Conservation (phyloP, 2,113 vertebrate species). For the Paraplagusia blochii region DNA sequence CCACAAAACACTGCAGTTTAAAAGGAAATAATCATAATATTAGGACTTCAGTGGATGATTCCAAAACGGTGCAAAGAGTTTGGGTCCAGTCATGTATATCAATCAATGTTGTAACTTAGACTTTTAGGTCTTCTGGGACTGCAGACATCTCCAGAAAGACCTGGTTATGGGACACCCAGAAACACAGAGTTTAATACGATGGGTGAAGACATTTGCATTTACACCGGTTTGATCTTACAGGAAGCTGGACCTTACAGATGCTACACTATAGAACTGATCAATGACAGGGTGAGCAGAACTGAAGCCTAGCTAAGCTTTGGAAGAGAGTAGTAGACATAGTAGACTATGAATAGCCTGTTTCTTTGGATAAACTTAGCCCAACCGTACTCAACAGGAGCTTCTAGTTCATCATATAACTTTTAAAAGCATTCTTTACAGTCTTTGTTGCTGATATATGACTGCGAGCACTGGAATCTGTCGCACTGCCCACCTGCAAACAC, state of each 20-base stretch:
- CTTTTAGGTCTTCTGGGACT: background rate
- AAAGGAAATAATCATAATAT: background rate
- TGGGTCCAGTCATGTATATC: too few species aligned
- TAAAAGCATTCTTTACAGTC: constrained; percentile 34
- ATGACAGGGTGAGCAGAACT: background rate
- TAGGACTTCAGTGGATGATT: too few species aligned
- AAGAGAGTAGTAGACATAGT: constrained; percentile 28
- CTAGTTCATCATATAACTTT: constrained; percentile 55
- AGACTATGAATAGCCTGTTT: constrained; percentile 81
- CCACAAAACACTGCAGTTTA: too few species aligned
- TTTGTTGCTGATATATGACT: constrained; percentile 5
- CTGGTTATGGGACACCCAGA: too few species aligned
- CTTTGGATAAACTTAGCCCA: constrained; percentile 74
- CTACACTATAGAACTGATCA: too few species aligned
- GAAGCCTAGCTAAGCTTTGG: constrained; percentile 9
- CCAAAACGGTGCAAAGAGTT: too few species aligned
- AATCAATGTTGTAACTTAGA: background rate
- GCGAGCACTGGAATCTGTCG: constrained; percentile 16
- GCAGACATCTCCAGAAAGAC: too few species aligned
- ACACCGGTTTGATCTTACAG: too few species aligned
- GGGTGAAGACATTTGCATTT: background rate
- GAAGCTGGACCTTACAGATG: too few species aligned
- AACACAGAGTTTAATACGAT: background rate
- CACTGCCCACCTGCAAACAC: constrained; percentile 37
- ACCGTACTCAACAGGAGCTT: constrained; percentile 44